phyloP scores from a whole-genome alignment of 2,797 vertebrate species.

The Neomorphus geoffroyi region DNA sequence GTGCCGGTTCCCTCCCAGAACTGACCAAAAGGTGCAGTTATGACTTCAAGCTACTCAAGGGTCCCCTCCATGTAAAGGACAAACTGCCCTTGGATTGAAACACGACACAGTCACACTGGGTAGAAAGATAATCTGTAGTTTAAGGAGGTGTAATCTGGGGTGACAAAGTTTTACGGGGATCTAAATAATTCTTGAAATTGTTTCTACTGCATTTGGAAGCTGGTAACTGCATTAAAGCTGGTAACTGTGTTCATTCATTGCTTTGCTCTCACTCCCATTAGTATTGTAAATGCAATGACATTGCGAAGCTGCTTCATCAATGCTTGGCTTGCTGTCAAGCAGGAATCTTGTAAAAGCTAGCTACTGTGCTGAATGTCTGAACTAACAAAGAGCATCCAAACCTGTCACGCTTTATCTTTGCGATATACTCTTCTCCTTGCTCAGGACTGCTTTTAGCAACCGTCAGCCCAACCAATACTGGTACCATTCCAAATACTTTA shows the following conservation, averaged over 20 bases:
- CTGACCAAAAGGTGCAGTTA: background rate
- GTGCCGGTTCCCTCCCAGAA: background rate
- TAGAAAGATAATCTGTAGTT: background rate
- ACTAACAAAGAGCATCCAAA: background rate
- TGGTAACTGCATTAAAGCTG: too few species aligned
- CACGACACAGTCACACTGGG: rapidly evolving
- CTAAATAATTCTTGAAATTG: background rate
- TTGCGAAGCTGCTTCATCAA: rapidly evolving
- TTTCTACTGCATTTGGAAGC: background rate
- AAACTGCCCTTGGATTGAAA: background rate
- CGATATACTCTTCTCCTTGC: background rate
- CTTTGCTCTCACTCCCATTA: background rate
- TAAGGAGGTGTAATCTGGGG: background rate
- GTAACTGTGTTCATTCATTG: background rate
- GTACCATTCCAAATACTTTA: background rate
- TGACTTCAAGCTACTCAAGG: rapidly evolving
- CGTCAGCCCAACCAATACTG: background rate
- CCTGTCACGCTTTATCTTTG: background rate
- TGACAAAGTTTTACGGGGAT: background rate
- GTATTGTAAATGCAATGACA: background rate
- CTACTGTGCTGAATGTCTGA: background rate
- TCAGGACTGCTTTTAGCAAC: background rate
- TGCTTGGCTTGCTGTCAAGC: background rate
- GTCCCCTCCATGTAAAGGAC: background rate
- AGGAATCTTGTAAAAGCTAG: background rate